These are phyloP conservation scores for Eutolmus rufibarbis DNA, from an alignment of 2,888 invertebrate species.

Conservation along the genomic window DNA sequence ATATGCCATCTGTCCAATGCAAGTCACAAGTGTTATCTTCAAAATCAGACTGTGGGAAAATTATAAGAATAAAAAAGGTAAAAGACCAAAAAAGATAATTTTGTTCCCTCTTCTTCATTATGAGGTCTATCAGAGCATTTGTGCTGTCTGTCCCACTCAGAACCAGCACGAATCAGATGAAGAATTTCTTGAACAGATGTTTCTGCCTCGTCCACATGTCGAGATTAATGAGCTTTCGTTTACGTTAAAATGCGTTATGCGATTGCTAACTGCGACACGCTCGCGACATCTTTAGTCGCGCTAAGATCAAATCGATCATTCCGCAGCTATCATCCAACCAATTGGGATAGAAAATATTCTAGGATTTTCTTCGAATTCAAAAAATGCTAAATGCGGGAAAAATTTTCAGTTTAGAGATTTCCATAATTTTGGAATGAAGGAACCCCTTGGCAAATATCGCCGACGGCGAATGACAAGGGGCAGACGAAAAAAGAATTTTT, in stretches of 20 bases:
- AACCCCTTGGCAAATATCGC: neutral
- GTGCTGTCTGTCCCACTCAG: slow-evolving; percentile 39
- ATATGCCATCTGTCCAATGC: neutral
- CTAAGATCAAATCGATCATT: neutral
- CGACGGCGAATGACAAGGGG: neutral
- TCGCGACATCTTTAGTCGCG: neutral
- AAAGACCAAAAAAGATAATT: neutral
- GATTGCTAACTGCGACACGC: slow-evolving; percentile 42
- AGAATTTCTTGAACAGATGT: slow-evolving; percentile 44
- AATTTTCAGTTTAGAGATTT: neutral
- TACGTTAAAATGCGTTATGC: slow-evolving; percentile 36
- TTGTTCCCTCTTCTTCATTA: slow-evolving; percentile 26
- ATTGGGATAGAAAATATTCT: neutral
- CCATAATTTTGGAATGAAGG: neutral
- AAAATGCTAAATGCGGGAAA: neutral
- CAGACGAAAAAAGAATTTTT: neutral
- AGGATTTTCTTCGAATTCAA: slow-evolving; percentile 25
- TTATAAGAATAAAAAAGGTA: slow-evolving; percentile 32
- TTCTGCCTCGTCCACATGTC: slow-evolving; percentile 44
- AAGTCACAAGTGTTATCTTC: slow-evolving; percentile 14
- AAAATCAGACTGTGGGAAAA: slow-evolving; percentile 33
- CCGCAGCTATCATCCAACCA: neutral
- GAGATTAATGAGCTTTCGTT: slow-evolving; percentile 43
- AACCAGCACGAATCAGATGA: slow-evolving; percentile 10
- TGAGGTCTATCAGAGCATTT: slow-evolving; percentile 15